Percentiles rank a stretch among this genome's conserved stretches.
Conservation (phyloP, 2,113 vertebrate species). For the Motacilla tschutschensis region DNA sequence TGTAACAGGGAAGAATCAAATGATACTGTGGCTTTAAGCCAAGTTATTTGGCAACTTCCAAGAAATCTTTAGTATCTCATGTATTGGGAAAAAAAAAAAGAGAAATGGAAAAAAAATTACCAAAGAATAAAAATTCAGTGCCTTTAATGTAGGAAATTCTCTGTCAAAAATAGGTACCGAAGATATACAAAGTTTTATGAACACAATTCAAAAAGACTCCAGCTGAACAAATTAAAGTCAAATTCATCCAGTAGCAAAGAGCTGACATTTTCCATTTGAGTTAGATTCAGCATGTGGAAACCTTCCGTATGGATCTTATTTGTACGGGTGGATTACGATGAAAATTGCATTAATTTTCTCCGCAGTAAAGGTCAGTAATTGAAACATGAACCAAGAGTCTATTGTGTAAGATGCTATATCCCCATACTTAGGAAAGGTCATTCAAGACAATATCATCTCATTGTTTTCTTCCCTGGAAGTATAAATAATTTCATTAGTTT, state of each 20-base stretch:
- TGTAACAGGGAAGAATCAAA: background rate
- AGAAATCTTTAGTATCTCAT: background rate
- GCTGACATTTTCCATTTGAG: slow-evolving; percentile 75
- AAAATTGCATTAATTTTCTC: slow-evolving; percentile 80
- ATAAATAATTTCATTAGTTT: slow-evolving; percentile 70
- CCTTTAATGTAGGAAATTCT: slow-evolving; percentile 10
- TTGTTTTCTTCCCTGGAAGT: slow-evolving; percentile 71
- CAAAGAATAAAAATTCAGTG: background rate
- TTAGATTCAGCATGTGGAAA: slow-evolving; percentile 72
- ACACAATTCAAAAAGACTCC: slow-evolving; percentile 31
- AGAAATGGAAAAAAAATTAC: background rate
- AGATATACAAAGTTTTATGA: slow-evolving; percentile 22
- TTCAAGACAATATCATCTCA: slow-evolving; percentile 68
- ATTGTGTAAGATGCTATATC: slow-evolving; percentile 73
- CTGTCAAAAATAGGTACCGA: slow-evolving; percentile 23
- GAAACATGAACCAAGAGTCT: slow-evolving; percentile 75
- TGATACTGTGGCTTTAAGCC: background rate
- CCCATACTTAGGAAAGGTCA: slow-evolving; percentile 75
- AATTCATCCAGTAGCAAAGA: slow-evolving; percentile 67
- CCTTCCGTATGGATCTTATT: slow-evolving; percentile 72
- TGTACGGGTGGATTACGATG: slow-evolving; percentile 74
- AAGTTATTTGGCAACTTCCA: slow-evolving; percentile 1
- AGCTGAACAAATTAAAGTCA: slow-evolving; percentile 61
- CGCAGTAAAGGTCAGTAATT: slow-evolving; percentile 77
- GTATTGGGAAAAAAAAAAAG: background rate